Conservation (phyloP, 2,113 vertebrate species). For the Ageneiosus marmoratus region DNA sequence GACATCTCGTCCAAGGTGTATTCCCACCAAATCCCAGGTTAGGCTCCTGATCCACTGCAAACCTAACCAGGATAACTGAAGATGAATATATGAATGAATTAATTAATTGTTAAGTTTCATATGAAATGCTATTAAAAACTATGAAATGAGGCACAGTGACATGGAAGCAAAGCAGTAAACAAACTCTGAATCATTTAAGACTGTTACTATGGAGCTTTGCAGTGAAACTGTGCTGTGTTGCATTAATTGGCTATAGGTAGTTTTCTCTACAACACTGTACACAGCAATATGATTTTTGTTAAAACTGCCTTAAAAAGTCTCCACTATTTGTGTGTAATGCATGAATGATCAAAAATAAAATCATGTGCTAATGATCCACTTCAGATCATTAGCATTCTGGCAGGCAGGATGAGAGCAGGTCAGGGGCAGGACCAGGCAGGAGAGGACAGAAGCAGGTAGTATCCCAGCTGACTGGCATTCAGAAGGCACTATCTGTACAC, state of each 20-base stretch:
- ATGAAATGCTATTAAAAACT: not conserved
- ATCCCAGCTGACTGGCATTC: slow-evolving; percentile 42
- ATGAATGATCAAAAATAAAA: slow-evolving; percentile 6
- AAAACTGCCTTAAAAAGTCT: not conserved
- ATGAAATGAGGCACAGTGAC: not conserved
- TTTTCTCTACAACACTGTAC: not conserved
- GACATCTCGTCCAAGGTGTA: not conserved
- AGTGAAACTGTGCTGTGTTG: not conserved
- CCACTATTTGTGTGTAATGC: not conserved
- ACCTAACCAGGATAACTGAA: not conserved
- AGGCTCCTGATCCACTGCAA: not conserved
- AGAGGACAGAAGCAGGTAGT: slow-evolving; percentile 34
- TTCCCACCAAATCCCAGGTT: not conserved
- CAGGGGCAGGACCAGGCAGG: slow-evolving; percentile 18
- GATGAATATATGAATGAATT: not conserved
- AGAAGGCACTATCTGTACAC: slow-evolving; percentile 59
- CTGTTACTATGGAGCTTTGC: slow-evolving; percentile 31
- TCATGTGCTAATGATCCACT: not conserved
- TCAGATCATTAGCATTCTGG: slow-evolving; percentile 16
- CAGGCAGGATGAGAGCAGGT: slow-evolving; percentile 12
- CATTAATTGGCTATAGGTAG: slow-evolving; percentile 8
- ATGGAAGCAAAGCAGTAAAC: slow-evolving; percentile 15
- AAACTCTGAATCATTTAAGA: slow-evolving; percentile 3
- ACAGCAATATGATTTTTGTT: not conserved
- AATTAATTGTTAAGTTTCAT: not conserved